Evolutionary conservation across 2,113 vertebrate species (phyloP).

Genomic region (Triplophysa dalaica): DNA sequence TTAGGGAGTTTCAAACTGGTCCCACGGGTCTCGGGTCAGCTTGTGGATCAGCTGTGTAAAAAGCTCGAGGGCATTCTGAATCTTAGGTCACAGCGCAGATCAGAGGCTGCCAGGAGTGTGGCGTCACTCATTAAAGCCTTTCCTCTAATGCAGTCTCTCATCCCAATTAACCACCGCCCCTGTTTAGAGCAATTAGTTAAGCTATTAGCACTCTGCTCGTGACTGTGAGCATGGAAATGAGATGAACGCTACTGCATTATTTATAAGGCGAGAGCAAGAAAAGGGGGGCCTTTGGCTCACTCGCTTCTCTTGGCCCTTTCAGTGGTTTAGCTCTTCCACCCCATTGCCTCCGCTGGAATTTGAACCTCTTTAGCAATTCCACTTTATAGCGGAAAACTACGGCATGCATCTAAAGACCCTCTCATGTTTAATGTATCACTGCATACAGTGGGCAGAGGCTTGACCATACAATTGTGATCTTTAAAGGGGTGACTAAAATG

Average conservation of each 20-base stretch:
- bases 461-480: constrained; percentile 28
- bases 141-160: constrained; percentile 33
- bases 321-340: constrained; percentile 14
- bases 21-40: background rate
- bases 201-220: constrained; percentile 47
- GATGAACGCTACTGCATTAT: constrained; percentile 41
- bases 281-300: constrained; percentile 37
- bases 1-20: background rate
- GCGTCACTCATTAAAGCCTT: constrained; percentile 40
- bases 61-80: background rate
- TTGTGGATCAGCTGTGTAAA: constrained; percentile 1
- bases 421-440: constrained; percentile 25
- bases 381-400: constrained; percentile 22
- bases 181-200: constrained; percentile 51
- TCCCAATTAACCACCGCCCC: constrained; percentile 43
- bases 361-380: constrained; percentile 40
- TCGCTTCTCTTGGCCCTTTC: constrained; percentile 36
- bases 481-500: background rate
- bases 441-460: background rate
- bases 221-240: constrained; percentile 49
- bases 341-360: constrained; percentile 35
- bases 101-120: background rate
- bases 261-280: constrained; percentile 32
- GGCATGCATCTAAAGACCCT: background rate
- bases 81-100: constrained; percentile 1